These are phyloP conservation scores for Scrobipalpa costella DNA, from an alignment of 2,888 invertebrate species.

Conservation along the genomic window DNA sequence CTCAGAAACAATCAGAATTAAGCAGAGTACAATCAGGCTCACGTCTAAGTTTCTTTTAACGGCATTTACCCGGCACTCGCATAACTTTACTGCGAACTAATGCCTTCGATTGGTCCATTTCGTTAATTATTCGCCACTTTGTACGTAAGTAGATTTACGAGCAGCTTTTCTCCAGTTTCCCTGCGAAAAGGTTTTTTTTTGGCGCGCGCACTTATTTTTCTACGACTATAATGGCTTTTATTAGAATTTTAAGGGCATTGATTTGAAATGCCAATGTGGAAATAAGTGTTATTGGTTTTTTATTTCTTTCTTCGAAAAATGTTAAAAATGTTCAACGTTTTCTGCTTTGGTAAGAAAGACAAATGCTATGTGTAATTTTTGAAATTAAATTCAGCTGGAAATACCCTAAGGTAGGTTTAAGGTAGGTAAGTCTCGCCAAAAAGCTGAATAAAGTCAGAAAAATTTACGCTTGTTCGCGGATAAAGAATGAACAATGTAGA, in stretches of 20 bases:
- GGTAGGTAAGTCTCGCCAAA: slow-evolving; percentile 11
- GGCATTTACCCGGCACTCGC: slow-evolving; percentile 73
- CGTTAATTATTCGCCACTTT: slow-evolving; percentile 81
- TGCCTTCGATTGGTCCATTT: slow-evolving; percentile 79
- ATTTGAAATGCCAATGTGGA: slow-evolving; percentile 60
- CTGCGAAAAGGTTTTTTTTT: slow-evolving; percentile 51
- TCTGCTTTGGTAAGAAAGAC: background rate
- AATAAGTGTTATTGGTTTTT: slow-evolving; percentile 30
- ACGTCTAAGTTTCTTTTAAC: slow-evolving; percentile 80
- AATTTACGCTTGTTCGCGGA: slow-evolving; percentile 21
- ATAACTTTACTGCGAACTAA: slow-evolving; percentile 76
- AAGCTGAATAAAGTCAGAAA: slow-evolving; percentile 13
- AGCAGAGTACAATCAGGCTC: slow-evolving; percentile 74
- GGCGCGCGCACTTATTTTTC: slow-evolving; percentile 50
- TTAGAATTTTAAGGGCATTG: slow-evolving; percentile 58
- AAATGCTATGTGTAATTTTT: slow-evolving; percentile 2
- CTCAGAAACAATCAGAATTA: slow-evolving; percentile 78
- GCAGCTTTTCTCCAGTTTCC: slow-evolving; percentile 63
- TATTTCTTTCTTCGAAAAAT: slow-evolving; percentile 6
- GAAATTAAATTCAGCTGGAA: slow-evolving; percentile 8
- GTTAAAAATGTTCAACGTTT: background rate
- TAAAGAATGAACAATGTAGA: slow-evolving; percentile 32
- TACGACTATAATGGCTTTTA: slow-evolving; percentile 56
- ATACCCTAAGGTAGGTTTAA: slow-evolving; percentile 6
- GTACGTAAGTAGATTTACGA: slow-evolving; percentile 80